Evolutionary conservation across 2,797 vertebrate genomes (phyloP), one percentile per base, ranked within the genome.

Genomic region (Sphaeramia orbicularis): DNA sequence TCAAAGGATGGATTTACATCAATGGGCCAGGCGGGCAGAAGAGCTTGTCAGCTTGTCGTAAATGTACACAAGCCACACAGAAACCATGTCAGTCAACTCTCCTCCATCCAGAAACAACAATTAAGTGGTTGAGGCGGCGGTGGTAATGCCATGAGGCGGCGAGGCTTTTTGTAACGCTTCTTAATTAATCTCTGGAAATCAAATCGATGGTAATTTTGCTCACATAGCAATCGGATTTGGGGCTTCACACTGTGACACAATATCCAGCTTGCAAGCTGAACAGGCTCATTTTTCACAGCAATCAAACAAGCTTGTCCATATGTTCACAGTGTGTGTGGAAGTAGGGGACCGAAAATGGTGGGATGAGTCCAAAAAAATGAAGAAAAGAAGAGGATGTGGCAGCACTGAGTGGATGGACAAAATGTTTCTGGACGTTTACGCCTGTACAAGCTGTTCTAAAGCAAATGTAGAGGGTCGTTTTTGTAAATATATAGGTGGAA

Each of bases 181-280:
- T 90, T 91, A 93, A 93, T 93, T 93, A 91, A 93, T 91, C 88
- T 86, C 78, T 43, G 63, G 85, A 88, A 91, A 93, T 93, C 88
- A 86, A 92, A 91, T 91, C 65, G 69, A 83, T 84, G 82, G 82
- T 83, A 77, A 88, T 91, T 90, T 88, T 78, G 62, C 76, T 65
- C n/a, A 16, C 74, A 47, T 56, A 36, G 83, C 80, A 85, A 85
- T 89, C 76, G n/a, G 65, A 83, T 88, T 85, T 83, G 60, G 65
- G 54, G 65, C 51, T 65, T 85, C 67, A 41, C 47, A 61, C 51
- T 74, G 79, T 67, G 65, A 77, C 63, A 76, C 41, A 38, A 74
- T 54, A 84, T 81, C 56, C 77, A 64, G 75, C 65, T 49, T 40
- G 64, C 0, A 9, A 60, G 54, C 55, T 79, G 55, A 86, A 80